These are phyloP conservation scores for Dryas iulia DNA, from an alignment of 1,140 invertebrate species.

Conservation along the genomic window DNA sequence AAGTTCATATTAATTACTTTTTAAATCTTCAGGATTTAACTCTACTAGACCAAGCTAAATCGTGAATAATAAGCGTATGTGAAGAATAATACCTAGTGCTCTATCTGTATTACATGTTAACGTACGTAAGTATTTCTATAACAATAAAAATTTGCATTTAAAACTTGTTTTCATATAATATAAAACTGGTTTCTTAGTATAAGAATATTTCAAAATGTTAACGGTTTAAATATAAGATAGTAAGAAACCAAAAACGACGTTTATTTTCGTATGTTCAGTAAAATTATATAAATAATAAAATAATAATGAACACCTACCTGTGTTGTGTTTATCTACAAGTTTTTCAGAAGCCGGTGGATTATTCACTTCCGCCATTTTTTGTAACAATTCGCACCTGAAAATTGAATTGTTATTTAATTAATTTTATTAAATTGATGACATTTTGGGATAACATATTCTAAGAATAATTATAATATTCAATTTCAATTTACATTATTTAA, in stretches of 20 bases:
- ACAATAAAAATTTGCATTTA: not conserved
- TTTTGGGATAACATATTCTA: too few relatives aligned
- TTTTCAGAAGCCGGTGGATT: constrained; percentile 46
- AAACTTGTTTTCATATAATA: not conserved
- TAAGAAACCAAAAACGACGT: not conserved
- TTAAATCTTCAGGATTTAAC: too few relatives aligned
- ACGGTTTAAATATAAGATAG: not conserved
- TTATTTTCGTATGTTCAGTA: not conserved
- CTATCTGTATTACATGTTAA: not conserved
- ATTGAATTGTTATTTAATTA: not conserved
- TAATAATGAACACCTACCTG: constrained; percentile 41
- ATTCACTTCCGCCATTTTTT: constrained; percentile 79
- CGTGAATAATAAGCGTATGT: too few relatives aligned
- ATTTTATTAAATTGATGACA: too few relatives aligned
- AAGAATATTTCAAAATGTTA: not conserved
- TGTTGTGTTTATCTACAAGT: constrained; percentile 66
- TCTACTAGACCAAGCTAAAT: too few relatives aligned
- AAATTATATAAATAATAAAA: not conserved
- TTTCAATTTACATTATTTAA: too few relatives aligned
- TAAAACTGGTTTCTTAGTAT: not conserved
- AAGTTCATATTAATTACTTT: too few relatives aligned
- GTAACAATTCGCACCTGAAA: constrained; percentile 35
- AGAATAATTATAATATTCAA: too few relatives aligned
- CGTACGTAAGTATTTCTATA: not conserved
- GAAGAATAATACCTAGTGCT: not conserved